Evolutionary conservation across 1,140 invertebrate species (phyloP), one percentile per base, ranked within the genome.

Genomic region (Camponotus vicinus): DNA sequence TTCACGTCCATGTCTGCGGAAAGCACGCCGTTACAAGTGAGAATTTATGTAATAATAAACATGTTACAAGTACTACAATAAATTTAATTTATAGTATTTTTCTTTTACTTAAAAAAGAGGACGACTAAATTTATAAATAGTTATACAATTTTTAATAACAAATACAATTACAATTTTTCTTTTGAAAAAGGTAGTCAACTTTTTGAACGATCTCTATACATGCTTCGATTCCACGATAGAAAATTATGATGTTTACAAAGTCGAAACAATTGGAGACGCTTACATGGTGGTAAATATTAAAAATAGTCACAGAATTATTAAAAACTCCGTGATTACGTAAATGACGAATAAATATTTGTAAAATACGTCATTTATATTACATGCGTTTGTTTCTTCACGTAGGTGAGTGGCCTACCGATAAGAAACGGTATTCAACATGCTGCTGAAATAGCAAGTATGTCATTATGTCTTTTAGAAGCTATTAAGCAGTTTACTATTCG

Each of bases 401-500:
- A 97, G 97, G 97, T 97, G 34, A 98, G 97, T 37, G 98, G 98
- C 13, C 95, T 99, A 2, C 98, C 98, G 0, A 96, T 98, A 66
- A 96, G 97, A 66, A 98, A 98, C 92, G 98, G 97, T 0, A 93
- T 92, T 90, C 95, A 97, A 69, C 98, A 99, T 93, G 98, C 98
- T 1, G 97, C 97, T 0, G 98, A 99, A 95, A 98, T 99, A 86
- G 98, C 98, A 9, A 98, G 97, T 1, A 98, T 99, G 98, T 98
- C 98, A 0, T 95, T 99, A 45, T 97, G 98, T 92, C 95, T 99
- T 52, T 95, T 99, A 3, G 96, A 97, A 9, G 97, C 97, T 27
- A 97, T 99, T 5, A 97, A 97, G 73, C 97, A 97, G 90, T 99
- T 99, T 93, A 97, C 97, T 91, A 98, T 99, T 59, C 96, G 97